phyloP scores from a whole-genome alignment of 2,888 invertebrate genomes.

The Smittia aterrima region DNA sequence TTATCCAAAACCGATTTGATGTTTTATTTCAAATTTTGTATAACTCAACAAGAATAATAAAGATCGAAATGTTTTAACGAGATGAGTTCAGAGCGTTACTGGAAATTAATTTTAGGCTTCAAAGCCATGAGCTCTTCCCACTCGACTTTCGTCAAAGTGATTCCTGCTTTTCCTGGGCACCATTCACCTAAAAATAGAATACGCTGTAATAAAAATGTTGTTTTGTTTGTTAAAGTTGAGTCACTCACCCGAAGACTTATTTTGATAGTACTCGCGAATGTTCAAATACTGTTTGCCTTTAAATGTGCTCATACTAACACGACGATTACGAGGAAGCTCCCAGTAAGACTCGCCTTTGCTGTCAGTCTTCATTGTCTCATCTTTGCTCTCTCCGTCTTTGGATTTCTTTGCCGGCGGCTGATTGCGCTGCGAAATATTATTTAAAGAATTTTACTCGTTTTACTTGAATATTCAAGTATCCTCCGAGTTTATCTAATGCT shows the following conservation, averaged over 20 bases:
- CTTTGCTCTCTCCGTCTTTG: background rate
- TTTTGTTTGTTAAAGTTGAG: background rate
- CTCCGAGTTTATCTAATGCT: background rate
- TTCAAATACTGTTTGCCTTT: constrained; percentile 33
- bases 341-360: constrained; percentile 14
- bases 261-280: constrained; percentile 27
- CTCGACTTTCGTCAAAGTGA: constrained; percentile 22
- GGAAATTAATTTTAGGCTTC: constrained; percentile 15
- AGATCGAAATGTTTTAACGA: too few relatives aligned
- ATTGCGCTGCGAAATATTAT: background rate
- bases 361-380: constrained; percentile 14
- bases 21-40: too few relatives aligned
- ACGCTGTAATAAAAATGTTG: too few relatives aligned
- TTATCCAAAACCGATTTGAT: background rate
- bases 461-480: background rate
- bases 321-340: constrained; percentile 29
- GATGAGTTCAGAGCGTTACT: background rate
- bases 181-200: constrained; percentile 17
- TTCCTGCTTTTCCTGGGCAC: constrained; percentile 27
- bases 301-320: constrained; percentile 25
- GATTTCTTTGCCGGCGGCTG: background rate
- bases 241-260: constrained; percentile 17
- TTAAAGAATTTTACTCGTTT: background rate
- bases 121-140: constrained; percentile 18
- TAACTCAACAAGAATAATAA: too few relatives aligned